phyloP scores from a whole-genome alignment of 2,888 invertebrate species.

The Nemurella pictetii region DNA sequence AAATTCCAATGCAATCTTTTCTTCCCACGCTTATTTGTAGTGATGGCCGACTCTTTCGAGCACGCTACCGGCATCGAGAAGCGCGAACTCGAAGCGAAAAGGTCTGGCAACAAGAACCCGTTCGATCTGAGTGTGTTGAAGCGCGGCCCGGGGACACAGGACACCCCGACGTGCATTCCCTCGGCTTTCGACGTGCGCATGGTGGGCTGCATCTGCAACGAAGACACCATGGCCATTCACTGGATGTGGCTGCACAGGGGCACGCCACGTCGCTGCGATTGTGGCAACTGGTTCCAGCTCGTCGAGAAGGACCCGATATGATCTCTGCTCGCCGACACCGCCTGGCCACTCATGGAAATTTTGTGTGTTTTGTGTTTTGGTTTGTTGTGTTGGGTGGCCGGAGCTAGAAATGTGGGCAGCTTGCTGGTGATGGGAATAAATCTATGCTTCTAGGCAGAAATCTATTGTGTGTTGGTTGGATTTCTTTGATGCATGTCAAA shows the following conservation, averaged over 20 bases:
- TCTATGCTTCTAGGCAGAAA: too few species aligned
- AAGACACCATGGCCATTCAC: constrained; percentile 84
- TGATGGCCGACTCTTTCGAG: constrained; percentile 86
- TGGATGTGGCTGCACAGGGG: constrained; percentile 96
- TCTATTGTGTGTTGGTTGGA: too few species aligned
- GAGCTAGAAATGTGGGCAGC: too few species aligned
- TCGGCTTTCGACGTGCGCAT: constrained; percentile 88
- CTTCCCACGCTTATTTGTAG: too few species aligned
- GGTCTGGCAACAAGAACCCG: constrained; percentile 87
- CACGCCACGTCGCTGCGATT: constrained; percentile 88
- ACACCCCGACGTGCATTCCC: constrained; percentile 84
- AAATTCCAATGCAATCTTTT: too few species aligned
- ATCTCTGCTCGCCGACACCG: too few species aligned
- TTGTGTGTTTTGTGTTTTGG: too few species aligned
- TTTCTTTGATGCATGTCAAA: too few species aligned
- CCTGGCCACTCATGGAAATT: too few species aligned
- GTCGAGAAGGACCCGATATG: constrained; percentile 65
- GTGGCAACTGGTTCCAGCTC: constrained; percentile 96
- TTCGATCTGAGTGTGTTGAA: constrained; percentile 82
- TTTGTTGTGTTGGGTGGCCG: too few species aligned
- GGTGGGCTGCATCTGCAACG: constrained; percentile 95
- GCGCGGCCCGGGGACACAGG: constrained; percentile 79
- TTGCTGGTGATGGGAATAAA: too few species aligned
- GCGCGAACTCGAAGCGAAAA: constrained; percentile 81
- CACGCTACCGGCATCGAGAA: constrained; percentile 93